phyloP scores from a whole-genome alignment of 2,888 invertebrate species.

The Drosophila flavopinicola region DNA sequence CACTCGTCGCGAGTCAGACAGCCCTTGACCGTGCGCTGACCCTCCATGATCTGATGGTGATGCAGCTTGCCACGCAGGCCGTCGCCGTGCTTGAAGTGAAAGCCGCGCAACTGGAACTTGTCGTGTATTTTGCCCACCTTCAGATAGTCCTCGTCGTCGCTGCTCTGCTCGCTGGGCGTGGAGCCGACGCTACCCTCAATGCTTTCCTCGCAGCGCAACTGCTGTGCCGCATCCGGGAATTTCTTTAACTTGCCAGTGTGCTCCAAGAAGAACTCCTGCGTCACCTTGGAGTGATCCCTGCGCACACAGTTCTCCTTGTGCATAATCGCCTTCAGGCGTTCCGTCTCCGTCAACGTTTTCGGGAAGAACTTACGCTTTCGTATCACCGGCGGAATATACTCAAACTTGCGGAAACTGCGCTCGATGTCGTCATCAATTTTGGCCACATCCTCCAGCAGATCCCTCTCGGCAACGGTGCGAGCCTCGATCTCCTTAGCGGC shows the following conservation, averaged over 20 bases:
- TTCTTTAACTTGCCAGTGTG: slow-evolving; percentile 65
- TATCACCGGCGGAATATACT: slow-evolving; percentile 49
- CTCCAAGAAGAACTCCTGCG: slow-evolving; percentile 68
- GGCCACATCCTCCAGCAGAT: slow-evolving; percentile 57
- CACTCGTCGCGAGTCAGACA: slow-evolving; percentile 82
- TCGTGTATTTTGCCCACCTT: slow-evolving; percentile 77
- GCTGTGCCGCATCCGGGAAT: slow-evolving; percentile 65
- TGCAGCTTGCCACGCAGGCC: slow-evolving; percentile 80
- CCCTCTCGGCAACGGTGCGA: slow-evolving; percentile 62
- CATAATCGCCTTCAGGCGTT: slow-evolving; percentile 67
- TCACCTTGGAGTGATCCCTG: slow-evolving; percentile 72
- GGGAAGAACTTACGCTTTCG: slow-evolving; percentile 73
- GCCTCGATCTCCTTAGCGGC: slow-evolving; percentile 43
- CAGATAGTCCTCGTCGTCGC: slow-evolving; percentile 82
- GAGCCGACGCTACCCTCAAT: slow-evolving; percentile 46
- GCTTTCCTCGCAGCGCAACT: slow-evolving; percentile 67
- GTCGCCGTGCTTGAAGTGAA: slow-evolving; percentile 79
- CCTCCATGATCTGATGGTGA: slow-evolving; percentile 63
- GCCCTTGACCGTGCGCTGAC: slow-evolving; percentile 70
- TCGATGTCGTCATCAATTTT: slow-evolving; percentile 72
- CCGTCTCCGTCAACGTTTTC: slow-evolving; percentile 77
- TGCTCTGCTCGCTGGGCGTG: slow-evolving; percentile 75
- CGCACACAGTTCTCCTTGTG: slow-evolving; percentile 72
- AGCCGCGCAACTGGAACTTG: slow-evolving; percentile 81
- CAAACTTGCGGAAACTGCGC: slow-evolving; percentile 65